phyloP scores from a whole-genome alignment of 1,140 invertebrate species.

The Trypoxylus dichotomus region DNA sequence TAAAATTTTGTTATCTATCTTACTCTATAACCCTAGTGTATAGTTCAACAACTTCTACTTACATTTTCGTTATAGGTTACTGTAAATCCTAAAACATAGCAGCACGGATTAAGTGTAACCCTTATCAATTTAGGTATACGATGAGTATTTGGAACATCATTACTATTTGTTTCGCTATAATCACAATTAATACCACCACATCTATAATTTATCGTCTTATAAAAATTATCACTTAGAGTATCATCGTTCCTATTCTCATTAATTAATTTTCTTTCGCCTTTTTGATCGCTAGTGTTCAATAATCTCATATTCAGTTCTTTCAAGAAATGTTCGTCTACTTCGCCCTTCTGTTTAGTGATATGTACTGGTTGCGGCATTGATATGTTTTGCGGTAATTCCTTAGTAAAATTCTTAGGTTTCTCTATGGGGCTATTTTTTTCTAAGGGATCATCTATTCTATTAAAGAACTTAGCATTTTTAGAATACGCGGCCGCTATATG shows the following conservation, averaged over 20 bases:
- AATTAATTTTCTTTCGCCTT: neutral
- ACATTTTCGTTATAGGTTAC: constrained; percentile 40
- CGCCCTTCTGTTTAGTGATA: neutral
- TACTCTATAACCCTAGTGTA: no score
- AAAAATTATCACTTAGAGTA: neutral
- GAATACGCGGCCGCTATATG: constrained; percentile 70
- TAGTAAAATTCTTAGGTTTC: constrained; percentile 51
- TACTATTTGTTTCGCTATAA: constrained; percentile 21
- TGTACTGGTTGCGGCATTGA: constrained; percentile 35
- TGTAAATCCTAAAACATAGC: constrained; percentile 41
- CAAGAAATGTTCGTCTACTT: constrained; percentile 15
- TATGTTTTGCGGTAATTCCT: constrained; percentile 50
- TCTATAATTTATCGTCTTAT: neutral
- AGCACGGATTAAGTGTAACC: constrained; percentile 36
- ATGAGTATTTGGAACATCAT: constrained; percentile 1
- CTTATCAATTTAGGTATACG: constrained; percentile 8
- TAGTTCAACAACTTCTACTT: constrained; percentile 22
- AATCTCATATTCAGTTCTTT: constrained; percentile 21
- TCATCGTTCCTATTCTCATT: constrained; percentile 16
- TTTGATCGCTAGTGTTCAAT: constrained; percentile 4
- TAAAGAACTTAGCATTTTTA: constrained; percentile 61
- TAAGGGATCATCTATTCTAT: constrained; percentile 30
- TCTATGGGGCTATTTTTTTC: constrained; percentile 39
- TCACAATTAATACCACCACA: constrained; percentile 10
- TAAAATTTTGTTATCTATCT: no score